These are phyloP conservation scores for Aphis craccivora DNA, from an alignment of 1,140 invertebrate species.

Conservation along the genomic window DNA sequence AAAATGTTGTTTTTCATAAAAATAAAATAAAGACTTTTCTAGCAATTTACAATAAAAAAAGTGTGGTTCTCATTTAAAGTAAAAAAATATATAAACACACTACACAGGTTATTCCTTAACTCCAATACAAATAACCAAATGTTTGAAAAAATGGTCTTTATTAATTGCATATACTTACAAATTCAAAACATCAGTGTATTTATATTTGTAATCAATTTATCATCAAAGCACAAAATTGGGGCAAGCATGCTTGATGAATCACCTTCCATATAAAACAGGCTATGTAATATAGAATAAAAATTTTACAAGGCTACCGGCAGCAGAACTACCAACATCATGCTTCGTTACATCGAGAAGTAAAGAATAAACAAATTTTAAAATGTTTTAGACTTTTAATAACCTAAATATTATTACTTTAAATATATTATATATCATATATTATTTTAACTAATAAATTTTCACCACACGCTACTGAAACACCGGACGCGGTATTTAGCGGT, in stretches of 20 bases:
- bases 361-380: background rate
- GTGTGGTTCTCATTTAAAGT: background rate
- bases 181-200: background rate
- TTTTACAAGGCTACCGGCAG: background rate
- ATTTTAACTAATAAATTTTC: background rate
- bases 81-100: too few species aligned
- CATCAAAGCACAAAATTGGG: background rate
- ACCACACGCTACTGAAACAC: conserved; percentile 53
- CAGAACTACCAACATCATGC: conserved; percentile 36
- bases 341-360: conserved; percentile 8
- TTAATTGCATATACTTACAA: background rate
- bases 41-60: background rate
- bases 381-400: background rate
- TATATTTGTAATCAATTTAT: background rate
- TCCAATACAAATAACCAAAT: background rate
- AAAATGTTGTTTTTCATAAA: too few species aligned
- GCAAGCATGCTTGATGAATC: background rate
- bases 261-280: background rate
- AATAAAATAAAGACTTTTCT: background rate
- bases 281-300: background rate
- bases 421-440: background rate
- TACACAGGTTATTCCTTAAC: too few species aligned
- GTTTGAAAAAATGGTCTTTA: background rate
- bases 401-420: background rate
- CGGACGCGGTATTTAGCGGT: conserved; percentile 37